Base-by-base conservation (phyloP, 2,797 vertebrate species). In the Xenops minutus region DNA sequence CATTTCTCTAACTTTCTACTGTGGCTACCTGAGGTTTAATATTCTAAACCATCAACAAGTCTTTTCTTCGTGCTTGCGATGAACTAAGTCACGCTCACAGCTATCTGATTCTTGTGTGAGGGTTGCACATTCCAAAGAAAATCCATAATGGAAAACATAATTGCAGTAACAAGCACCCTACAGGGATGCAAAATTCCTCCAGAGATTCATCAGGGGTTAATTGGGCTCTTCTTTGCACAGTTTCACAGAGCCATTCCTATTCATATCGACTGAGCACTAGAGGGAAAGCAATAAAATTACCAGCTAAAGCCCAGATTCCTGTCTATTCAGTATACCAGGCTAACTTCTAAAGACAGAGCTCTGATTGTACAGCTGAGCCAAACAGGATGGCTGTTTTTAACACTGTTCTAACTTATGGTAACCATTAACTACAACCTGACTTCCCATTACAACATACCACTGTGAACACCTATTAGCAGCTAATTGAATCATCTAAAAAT, bases 401-500 rank as follows among this genome's bases (percentile, higher is more conserved):
- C 95, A 91, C 94, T 10, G 4, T 86, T 89, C 92, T 73, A 62
- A 92, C 97, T 97, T 97, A 95, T 97, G 97, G 97, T 91, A 97
- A 93, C 95, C 93, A 97, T 97, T 97, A 97, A 95, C 94, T 95
- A 97, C 94, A 97, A 97, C 95, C 96, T 97, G 89, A 96, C 95
- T 97, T 97, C 96, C 93, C 95, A 92, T 96, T 97, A 96, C 93
- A 92, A 63, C 94, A 93, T 90, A 92, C 94, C 93, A 84, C 95
- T 95, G 91, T 87, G 95, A 95, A 96, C 89, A 96, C 74, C 88
- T 95, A 97, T 97, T 97, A 97, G 93, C 72, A 95, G 86, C 92
- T 97, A 97, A 97, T 96, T 96, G 96, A 96, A 96, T 93, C 66
- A 95, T 93, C 96, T 94, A 87, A 89, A 97, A 97, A 78, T 39